phyloP scores from a whole-genome alignment of 2,888 invertebrate species.

The Glaucopsyche alexis region DNA sequence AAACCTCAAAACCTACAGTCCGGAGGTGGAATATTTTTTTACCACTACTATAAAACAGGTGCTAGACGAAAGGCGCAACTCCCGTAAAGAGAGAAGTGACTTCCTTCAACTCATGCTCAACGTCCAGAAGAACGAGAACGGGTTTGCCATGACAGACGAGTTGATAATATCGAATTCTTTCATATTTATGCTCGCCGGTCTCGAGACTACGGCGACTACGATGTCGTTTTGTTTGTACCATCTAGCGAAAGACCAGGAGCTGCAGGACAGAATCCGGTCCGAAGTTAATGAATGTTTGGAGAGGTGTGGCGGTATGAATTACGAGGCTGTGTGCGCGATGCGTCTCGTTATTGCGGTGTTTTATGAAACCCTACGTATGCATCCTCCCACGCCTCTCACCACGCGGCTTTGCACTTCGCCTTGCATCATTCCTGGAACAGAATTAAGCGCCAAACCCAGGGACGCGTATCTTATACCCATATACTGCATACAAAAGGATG shows the following conservation, averaged over 20 bases:
- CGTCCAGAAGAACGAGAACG: constrained; percentile 60
- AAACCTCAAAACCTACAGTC: constrained; percentile 66
- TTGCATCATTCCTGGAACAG: constrained; percentile 56
- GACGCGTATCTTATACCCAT: constrained; percentile 67
- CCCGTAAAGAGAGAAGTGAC: constrained; percentile 59
- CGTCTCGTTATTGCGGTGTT: constrained; percentile 56
- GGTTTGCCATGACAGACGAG: constrained; percentile 67
- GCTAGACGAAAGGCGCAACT: constrained; percentile 58
- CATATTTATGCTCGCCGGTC: constrained; percentile 74
- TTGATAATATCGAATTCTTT: constrained; percentile 75
- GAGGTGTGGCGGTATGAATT: constrained; percentile 57
- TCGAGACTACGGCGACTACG: constrained; percentile 70
- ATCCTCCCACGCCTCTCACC: constrained; percentile 70
- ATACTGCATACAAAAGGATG: constrained; percentile 66
- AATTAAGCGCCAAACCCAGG: constrained; percentile 55
- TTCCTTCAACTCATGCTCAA: constrained; percentile 74
- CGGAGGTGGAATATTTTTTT: constrained; percentile 67
- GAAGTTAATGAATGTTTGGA: constrained; percentile 62
- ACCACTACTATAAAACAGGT: constrained; percentile 67
- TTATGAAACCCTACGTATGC: constrained; percentile 64
- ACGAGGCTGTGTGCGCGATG: constrained; percentile 67
- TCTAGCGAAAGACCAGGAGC: constrained; percentile 61
- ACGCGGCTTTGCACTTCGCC: constrained; percentile 67
- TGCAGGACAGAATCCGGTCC: constrained; percentile 59
- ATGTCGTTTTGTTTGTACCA: constrained; percentile 71